These are phyloP conservation scores for Ichneumoninae sp. DNA, from an alignment of 2,888 invertebrate genomes.

Conservation along the genomic window DNA sequence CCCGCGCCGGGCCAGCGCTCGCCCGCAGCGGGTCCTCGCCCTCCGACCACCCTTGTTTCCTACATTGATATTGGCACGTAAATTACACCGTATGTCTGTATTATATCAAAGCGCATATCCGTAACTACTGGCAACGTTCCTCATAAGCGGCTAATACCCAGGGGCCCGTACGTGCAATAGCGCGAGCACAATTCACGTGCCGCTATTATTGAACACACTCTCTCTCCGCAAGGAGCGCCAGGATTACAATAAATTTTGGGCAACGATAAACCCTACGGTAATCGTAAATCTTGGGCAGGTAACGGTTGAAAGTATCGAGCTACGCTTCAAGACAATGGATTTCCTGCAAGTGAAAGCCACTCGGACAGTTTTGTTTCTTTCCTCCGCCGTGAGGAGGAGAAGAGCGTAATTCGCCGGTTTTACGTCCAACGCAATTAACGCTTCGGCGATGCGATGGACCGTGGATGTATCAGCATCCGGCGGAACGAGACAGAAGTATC, in stretches of 20 bases:
- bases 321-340: not conserved
- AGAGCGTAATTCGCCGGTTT: slow-evolving; percentile 48
- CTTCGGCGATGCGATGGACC: slow-evolving; percentile 49
- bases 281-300: slow-evolving; percentile 43
- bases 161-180: slow-evolving; percentile 41
- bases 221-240: not conserved
- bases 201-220: slow-evolving; percentile 46
- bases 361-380: not conserved
- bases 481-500: slow-evolving; percentile 51
- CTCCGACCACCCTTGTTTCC: slow-evolving; percentile 73
- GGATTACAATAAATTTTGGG: slow-evolving; percentile 35
- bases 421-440: slow-evolving; percentile 57
- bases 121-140: slow-evolving; percentile 60
- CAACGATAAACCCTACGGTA: slow-evolving; percentile 24
- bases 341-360: slow-evolving; percentile 20
- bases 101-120: slow-evolving; percentile 62
- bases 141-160: slow-evolving; percentile 61
- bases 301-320: slow-evolving; percentile 32
- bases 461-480: slow-evolving; percentile 57
- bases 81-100: slow-evolving; percentile 48
- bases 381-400: slow-evolving; percentile 1
- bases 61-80: slow-evolving; percentile 75
- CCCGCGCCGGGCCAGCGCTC: slow-evolving; percentile 22
- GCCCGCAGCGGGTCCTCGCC: slow-evolving; percentile 50
- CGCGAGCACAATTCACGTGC: slow-evolving; percentile 44